Base-by-base conservation (phyloP, 2,113 vertebrate genomes). In the Cnemophilus loriae region DNA sequence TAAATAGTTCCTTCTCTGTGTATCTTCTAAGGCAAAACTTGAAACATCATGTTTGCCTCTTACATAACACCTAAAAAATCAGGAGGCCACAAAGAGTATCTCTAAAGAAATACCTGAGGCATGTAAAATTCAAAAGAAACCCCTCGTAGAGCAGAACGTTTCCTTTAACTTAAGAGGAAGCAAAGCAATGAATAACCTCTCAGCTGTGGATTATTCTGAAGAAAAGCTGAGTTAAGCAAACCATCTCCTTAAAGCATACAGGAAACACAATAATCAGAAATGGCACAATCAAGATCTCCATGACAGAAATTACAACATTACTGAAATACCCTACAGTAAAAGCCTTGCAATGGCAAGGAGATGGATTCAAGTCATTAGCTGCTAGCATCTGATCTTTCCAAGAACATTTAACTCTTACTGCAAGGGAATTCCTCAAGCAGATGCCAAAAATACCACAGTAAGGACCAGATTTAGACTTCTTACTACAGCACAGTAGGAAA, bases 321-420 rank as follows among this genome's bases (percentile, higher is more conserved):
- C 75, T 55, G 75, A 88, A 83, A 87, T 4, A 78, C 39, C 71
- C 84, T 28, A 14, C 35, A 79, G 70, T 24, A 76, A 79, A 83
- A 93, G 73, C 39, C 46, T 39, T 59, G 81, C 37, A 46, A 9
- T 6, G 42, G 46, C 50, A 91, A 74, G 33, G 50, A 83, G 68
- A 87, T 56, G 55, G 70, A 93, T 57, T 84, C 59, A 46, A 83
- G 77, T 71, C 80, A 71, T 75, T 35, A 84, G 89, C 63, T 84
- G 64, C 60, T 46, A 64, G 56, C 30, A 65, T 56, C 41, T 46
- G n/a, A 49, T 76, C 79, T 49, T 96, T 90, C 82, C 63, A 80
- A 88, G 70, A 96, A 77, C 33, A 60, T 42, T 93, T 85, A 94
- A 89, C 90, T 85, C 87, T 77, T 85, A 57, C 75, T 83, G 82